These are phyloP conservation scores for Andricus grossulariae DNA, from an alignment of 1,140 invertebrate genomes.

Conservation along the genomic window DNA sequence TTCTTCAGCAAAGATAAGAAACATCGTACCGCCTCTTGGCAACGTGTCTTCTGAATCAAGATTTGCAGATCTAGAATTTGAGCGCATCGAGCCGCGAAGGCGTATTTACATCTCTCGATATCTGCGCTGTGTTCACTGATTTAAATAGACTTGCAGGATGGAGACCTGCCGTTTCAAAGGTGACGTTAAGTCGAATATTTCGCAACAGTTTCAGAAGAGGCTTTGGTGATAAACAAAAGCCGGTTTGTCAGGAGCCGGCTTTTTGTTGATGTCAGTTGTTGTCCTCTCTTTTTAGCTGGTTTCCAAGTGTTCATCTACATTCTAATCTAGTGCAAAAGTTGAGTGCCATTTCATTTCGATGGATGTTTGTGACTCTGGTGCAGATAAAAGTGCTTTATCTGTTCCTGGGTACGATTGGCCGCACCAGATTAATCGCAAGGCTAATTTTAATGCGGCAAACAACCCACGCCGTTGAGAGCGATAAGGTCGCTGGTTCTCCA, in stretches of 20 bases:
- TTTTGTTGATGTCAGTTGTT: background rate
- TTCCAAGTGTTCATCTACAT: constrained; percentile 34
- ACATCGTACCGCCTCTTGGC: background rate
- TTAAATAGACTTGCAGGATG: constrained; percentile 25
- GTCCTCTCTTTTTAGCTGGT: constrained; percentile 3
- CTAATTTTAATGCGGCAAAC: constrained; percentile 63
- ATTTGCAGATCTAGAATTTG: constrained; percentile 16
- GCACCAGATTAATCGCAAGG: constrained; percentile 53
- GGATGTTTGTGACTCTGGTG: constrained; percentile 36
- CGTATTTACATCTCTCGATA: constrained; percentile 23
- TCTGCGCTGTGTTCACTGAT: constrained; percentile 11
- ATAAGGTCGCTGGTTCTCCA: background rate
- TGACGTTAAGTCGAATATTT: constrained; percentile 28
- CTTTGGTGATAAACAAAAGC: constrained; percentile 9
- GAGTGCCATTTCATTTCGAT: constrained; percentile 22
- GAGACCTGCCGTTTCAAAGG: constrained; percentile 25
- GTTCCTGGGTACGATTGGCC: constrained; percentile 43
- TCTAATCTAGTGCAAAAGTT: background rate
- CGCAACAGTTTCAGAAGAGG: background rate
- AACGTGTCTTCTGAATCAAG: constrained; percentile 22
- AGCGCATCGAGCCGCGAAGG: constrained; percentile 7
- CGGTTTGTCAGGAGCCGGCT: background rate
- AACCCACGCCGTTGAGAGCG: constrained; percentile 34
- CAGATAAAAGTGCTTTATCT: constrained; percentile 51
- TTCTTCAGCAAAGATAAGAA: background rate